Percentiles rank a stretch among this genome's conserved stretches.
Conservation (phyloP, 2,113 vertebrate species). For the Myotis lucifugus region DNA sequence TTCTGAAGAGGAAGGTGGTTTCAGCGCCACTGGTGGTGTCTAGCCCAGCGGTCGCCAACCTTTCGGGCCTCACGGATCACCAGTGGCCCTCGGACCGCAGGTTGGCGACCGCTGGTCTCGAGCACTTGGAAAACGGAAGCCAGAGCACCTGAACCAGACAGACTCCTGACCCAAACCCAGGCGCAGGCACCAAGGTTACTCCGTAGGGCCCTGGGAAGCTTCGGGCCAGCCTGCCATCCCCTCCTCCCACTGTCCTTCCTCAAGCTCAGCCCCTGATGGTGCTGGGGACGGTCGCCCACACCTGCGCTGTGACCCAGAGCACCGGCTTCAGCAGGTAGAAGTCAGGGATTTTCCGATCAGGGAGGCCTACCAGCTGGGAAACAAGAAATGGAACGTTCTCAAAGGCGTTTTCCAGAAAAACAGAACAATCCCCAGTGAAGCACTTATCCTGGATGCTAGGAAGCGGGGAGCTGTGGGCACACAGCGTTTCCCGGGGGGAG, state of each 20-base stretch:
- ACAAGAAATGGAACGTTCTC: too few relatives aligned
- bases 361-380: not conserved
- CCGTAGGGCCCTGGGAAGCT: not conserved
- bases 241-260: not conserved
- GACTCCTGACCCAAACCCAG: not conserved
- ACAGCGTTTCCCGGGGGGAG: not conserved
- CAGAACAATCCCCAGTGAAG: not conserved
- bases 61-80: too few relatives aligned
- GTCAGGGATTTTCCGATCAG: not conserved
- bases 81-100: too few relatives aligned
- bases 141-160: not conserved
- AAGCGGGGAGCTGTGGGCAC: not conserved
- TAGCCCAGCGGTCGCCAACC: too few relatives aligned
- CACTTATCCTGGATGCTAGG: not conserved
- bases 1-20: not conserved
- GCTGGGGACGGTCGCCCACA: not conserved
- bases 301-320: not conserved
- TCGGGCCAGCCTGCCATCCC: too few relatives aligned
- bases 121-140: not conserved
- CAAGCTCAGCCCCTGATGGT: not conserved
- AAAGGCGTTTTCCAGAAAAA: not conserved
- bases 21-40: not conserved
- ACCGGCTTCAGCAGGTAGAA: not conserved
- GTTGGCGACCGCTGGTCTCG: too few relatives aligned
- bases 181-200: not conserved